These are phyloP conservation scores for Buceros bicornis DNA, from an alignment of 2,797 vertebrate genomes.

Conservation along the genomic window DNA sequence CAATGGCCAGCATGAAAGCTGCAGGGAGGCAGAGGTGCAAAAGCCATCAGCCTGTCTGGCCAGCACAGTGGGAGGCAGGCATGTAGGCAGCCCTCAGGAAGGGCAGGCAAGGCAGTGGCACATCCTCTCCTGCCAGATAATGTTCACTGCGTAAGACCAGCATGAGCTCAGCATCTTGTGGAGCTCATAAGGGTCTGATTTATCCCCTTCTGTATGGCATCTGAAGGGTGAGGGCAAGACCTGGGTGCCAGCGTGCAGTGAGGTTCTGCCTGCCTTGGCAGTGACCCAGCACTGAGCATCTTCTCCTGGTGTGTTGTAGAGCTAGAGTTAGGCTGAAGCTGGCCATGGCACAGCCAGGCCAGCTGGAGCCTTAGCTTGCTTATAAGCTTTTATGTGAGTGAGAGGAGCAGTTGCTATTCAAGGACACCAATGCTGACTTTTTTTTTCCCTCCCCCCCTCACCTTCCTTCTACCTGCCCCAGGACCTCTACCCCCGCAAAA, in stretches of 20 bases:
- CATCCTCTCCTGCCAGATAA: background rate
- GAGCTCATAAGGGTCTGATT: accelerated
- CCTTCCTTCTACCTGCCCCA: constrained; percentile 46
- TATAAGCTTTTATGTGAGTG: accelerated
- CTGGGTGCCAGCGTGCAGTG: background rate
- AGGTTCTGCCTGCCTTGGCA: background rate
- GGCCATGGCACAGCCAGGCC: accelerated
- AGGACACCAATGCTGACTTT: background rate
- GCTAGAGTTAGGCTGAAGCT: background rate
- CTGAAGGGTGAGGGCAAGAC: background rate
- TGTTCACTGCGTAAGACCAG: background rate
- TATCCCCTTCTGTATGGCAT: background rate
- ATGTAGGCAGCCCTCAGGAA: background rate
- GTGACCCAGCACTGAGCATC: accelerated
- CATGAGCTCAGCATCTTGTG: background rate
- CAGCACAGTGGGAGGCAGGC: background rate
- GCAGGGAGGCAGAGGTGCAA: background rate
- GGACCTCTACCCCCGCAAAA: constrained; percentile 93
- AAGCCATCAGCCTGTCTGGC: background rate
- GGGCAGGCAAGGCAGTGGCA: background rate
- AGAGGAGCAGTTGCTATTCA: accelerated
- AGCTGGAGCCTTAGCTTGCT: background rate
- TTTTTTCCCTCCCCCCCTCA: background rate
- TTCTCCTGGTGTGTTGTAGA: accelerated
- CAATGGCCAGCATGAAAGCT: background rate